A percentile compares a stretch with the other conserved stretches of the same genome.
phyloP scores from a whole-genome alignment of 2,113 vertebrate species.

The Gymnobelideus leadbeateri region DNA sequence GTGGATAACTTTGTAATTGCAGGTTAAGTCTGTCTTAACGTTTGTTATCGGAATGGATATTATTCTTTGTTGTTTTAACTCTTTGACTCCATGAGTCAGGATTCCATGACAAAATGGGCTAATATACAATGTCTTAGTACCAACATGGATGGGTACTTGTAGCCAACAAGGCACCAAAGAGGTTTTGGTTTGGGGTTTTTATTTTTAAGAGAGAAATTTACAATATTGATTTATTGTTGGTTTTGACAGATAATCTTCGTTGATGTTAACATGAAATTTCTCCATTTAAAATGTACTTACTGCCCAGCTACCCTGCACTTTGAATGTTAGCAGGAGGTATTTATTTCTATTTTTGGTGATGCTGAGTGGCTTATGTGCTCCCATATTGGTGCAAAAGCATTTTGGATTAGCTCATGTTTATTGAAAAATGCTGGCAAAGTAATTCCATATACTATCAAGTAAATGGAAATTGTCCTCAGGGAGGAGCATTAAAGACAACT shows the following conservation, averaged over 20 bases:
- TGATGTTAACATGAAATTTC: conserved; percentile 15
- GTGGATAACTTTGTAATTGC: conserved; percentile 22
- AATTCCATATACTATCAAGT: conserved; percentile 45
- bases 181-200: background rate
- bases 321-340: conserved; percentile 55
- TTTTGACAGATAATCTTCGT: conserved; percentile 59
- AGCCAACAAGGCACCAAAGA: conserved; percentile 53
- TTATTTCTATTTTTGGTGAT: conserved; percentile 55
- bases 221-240: conserved; percentile 42
- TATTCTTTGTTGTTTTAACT: conserved; percentile 42
- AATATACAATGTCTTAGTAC: conserved; percentile 32
- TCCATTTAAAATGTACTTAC: conserved; percentile 64
- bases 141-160: conserved; percentile 5
- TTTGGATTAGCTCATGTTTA: conserved; percentile 64
- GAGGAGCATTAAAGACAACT: conserved; percentile 24
- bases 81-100: conserved; percentile 13
- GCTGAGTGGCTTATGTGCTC: conserved; percentile 60
- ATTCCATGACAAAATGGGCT: conserved; percentile 39
- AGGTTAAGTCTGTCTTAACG: conserved; percentile 57
- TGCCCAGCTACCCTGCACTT: conserved; percentile 49
- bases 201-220: conserved; percentile 34
- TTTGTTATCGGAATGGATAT: conserved; percentile 44
- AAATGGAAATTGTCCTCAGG: conserved; percentile 45
- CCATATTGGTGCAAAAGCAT: conserved; percentile 61
- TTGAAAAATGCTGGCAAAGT: conserved; percentile 49